Percentiles rank a stretch among this genome's conserved stretches.
These are phyloP conservation scores for Cinclus mexicanus DNA, from an alignment of 2,113 vertebrate genomes.

Conservation along the genomic window DNA sequence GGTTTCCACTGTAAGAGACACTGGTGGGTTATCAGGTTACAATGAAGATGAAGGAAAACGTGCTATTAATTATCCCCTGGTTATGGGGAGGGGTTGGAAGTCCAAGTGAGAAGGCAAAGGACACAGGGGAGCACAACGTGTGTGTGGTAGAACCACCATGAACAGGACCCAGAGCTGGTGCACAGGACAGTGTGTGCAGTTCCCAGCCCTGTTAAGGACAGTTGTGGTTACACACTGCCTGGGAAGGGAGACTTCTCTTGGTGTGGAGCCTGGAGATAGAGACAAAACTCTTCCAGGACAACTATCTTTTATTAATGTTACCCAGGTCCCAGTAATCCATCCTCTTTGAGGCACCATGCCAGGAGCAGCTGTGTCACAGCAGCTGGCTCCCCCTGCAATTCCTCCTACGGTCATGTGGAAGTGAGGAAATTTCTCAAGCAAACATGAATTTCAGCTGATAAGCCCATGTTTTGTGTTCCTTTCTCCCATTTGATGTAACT, in stretches of 20 bases:
- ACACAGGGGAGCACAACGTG: accelerated
- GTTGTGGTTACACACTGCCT: not conserved
- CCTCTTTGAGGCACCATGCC: not conserved
- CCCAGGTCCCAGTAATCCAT: not conserved
- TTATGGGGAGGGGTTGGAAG: not conserved
- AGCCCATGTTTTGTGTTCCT: not conserved
- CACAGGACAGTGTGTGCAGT: not conserved
- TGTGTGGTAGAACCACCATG: not conserved
- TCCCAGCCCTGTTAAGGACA: not conserved
- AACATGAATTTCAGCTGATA: not conserved
- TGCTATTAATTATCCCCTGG: not conserved
- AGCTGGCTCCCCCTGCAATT: not conserved
- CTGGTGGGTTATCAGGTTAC: not conserved
- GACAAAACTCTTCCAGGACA: not conserved
- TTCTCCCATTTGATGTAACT: not conserved
- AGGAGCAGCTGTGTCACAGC: not conserved
- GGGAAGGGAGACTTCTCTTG: not conserved
- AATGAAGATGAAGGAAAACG: not conserved
- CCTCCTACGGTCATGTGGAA: not conserved
- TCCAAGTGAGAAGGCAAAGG: not conserved
- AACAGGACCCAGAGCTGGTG: not conserved
- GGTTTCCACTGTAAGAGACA: not conserved
- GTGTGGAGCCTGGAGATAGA: not conserved
- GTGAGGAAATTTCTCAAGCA: not conserved
- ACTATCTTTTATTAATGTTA: not conserved